Evolutionary conservation across 2,888 invertebrate genomes (phyloP), one percentile per base, ranked within the genome.

Genomic region (Digitonthophagus gazella): DNA sequence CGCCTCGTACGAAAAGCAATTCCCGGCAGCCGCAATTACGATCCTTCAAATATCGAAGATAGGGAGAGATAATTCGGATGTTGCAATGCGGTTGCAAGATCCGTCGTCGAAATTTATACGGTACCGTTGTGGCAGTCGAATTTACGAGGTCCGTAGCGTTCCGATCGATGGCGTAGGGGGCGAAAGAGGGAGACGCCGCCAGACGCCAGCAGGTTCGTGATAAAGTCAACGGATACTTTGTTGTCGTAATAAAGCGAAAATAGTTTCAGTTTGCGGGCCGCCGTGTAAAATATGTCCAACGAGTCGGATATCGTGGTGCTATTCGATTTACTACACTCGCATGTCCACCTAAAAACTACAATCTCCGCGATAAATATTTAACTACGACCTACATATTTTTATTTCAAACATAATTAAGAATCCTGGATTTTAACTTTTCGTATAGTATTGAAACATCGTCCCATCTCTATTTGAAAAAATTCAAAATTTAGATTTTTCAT

Each of bases 191-290:
- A 16, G 61, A 20, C 16, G 58, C 58, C 16, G 58, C 58, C 16
- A 18, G 58, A 15, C 16, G 18, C 61, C 61, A 20, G 61, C 18
- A 19, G 61, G 19, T 20, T 61, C 61, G 61, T 20, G 61, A 61
- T 61, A 61, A 61, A 61, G 61, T 61, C 61, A 61, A 61, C 61
- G 18, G 61, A 61, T 61, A 61, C 61, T 61, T 61, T 61, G 61
- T 61, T 61, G 61, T 61, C 61, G 61, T 61, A 61, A 61, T 61
- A 61, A 61, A 61, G 61, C 61, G 61, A 18, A 61, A 61, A 61
- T 61, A 61, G 61, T 61, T 61, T 61, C 61, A 61, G 61, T 61
- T 61, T 61, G 61, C 61, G 61, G 61, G 19, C 20, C 20, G n/a
- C 61, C 61, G 15, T 19, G 61, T 61, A 61, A 61, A 61, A 61